Evolutionary conservation across 2,888 invertebrate genomes (phyloP), one percentile per base, ranked within the genome.

Genomic region (Drosophila pegasa): DNA sequence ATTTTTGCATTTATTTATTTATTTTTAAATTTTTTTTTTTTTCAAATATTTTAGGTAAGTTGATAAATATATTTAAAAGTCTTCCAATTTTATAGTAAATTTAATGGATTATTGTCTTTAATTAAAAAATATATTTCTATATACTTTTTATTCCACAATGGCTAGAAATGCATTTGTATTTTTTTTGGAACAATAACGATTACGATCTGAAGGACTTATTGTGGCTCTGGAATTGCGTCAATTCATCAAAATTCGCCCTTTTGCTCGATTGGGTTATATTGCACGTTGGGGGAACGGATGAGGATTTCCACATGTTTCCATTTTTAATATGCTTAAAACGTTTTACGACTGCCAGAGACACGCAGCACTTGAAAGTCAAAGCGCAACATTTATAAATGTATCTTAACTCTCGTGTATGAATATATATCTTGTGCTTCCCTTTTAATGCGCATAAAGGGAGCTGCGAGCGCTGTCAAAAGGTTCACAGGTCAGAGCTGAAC

Each of bases 241-340:
- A 78, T 78, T 78, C 78, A 78, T 78, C 78, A 78, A 80, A 75
- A 60, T 64, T 35, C 18, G 29, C 58, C 65, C 68, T 55, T 71
- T 60, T 50, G 70, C 18, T 62, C 54, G 41, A 45, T 59, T 59
- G 38, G 22, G 35, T 35, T 52, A 18, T 62, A 25, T 29, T 22
- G 20, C 60, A 14, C 25, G 29, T 54, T 47, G 35, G 35, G 25
- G 14, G 12, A 10, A 14, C 2, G 9, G n/a, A 14, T n/a, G 33
- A n/a, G 48, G 55, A 67, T 61, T 67, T 67, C 45, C 63, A 57
- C 68, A 74, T 74, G 78, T 68, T 78, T 80, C 67, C 62, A 47
- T 75, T 82, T 78, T 78, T 78, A 78, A 78, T 78, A 82, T 78
- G 75, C 80, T 65, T 78, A 78, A 78, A 78, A 78, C 83, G 83